Conservation (phyloP, 2,888 invertebrate genomes). For the Lissonota sp. region DNA sequence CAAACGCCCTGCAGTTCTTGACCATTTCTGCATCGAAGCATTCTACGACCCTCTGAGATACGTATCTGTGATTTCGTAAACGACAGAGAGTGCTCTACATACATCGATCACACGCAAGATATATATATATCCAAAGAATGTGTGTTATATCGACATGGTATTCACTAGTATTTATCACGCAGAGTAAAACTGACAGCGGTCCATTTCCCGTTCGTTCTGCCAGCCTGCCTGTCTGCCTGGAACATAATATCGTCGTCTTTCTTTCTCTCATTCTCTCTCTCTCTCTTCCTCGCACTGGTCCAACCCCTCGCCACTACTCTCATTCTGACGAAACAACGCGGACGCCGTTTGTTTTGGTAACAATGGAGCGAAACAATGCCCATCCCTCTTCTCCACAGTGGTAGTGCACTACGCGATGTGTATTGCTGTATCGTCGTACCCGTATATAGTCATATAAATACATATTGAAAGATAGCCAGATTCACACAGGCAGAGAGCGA, state of each 20-base stretch:
- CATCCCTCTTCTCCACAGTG: slow-evolving; percentile 73
- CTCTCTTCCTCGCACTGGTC: slow-evolving; percentile 9
- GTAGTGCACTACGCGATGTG: slow-evolving; percentile 53
- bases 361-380: slow-evolving; percentile 83
- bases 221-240: slow-evolving; percentile 76
- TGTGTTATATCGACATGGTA: slow-evolving; percentile 68
- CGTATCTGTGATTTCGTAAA: background rate
- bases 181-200: slow-evolving; percentile 83
- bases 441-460: slow-evolving; percentile 1
- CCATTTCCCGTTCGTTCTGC: slow-evolving; percentile 82
- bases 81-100: background rate
- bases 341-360: slow-evolving; percentile 83
- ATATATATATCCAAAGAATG: slow-evolving; percentile 43
- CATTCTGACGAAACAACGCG: slow-evolving; percentile 82
- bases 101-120: background rate
- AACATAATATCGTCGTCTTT: slow-evolving; percentile 55
- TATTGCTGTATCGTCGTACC: slow-evolving; percentile 7
- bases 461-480: background rate
- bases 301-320: slow-evolving; percentile 73
- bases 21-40: background rate
- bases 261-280: slow-evolving; percentile 32
- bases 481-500: too few species aligned
- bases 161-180: slow-evolving; percentile 79
- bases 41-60: background rate
- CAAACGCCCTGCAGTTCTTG: slow-evolving; percentile 1